A percentile compares a stretch with the other conserved stretches of the same genome.
phyloP scores from a whole-genome alignment of 2,113 vertebrate species.

The Pteronura brasiliensis region DNA sequence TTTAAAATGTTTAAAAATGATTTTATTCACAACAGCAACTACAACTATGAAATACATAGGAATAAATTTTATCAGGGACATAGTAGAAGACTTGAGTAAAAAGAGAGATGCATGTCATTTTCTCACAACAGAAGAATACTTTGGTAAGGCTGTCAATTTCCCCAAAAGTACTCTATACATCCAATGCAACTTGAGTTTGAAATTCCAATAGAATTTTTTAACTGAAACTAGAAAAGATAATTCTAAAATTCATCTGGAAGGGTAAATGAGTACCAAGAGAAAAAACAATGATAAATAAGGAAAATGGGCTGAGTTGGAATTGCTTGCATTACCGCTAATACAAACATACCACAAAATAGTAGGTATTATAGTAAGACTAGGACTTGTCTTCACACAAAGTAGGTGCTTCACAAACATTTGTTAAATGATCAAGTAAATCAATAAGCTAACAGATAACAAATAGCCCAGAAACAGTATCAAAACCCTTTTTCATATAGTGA shows the following conservation, averaged over 20 bases:
- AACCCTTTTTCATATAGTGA: not conserved
- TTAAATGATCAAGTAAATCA: not conserved
- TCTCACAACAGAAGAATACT: not conserved
- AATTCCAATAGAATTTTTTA: conserved; percentile 1
- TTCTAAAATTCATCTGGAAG: conserved; percentile 31
- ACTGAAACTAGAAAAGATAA: conserved; percentile 4
- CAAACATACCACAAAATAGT: not conserved
- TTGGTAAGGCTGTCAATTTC: not conserved
- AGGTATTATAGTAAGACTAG: not conserved
- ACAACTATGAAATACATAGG: not conserved
- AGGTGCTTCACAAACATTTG: not conserved
- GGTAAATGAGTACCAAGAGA: not conserved
- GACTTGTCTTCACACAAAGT: not conserved
- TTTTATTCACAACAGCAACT: not conserved
- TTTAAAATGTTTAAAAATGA: not conserved
- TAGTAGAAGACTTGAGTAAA: not conserved
- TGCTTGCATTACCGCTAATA: not conserved
- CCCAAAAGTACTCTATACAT: not conserved
- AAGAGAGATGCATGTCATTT: not conserved
- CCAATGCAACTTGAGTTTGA: not conserved
- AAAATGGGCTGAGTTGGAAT: not conserved
- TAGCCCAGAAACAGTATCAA: not conserved
- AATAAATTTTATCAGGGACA: not conserved
- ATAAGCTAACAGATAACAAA: not conserved
- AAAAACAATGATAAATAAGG: not conserved